A percentile compares a stretch with the other conserved stretches of the same genome.
phyloP scores from a whole-genome alignment of 1,140 invertebrate genomes.

The Drosophila saltans region DNA sequence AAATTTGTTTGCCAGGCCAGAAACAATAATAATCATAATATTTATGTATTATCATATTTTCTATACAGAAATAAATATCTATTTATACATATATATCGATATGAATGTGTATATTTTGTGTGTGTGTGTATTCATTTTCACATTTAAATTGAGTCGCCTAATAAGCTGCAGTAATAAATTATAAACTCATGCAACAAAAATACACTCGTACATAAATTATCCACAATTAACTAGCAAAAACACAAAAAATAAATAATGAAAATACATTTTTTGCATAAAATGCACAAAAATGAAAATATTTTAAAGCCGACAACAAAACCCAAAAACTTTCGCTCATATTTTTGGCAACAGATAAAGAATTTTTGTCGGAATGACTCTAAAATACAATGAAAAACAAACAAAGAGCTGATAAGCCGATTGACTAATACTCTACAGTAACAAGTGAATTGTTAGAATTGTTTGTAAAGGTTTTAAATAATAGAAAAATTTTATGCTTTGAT shows the following conservation, averaged over 20 bases:
- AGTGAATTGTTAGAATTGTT: too few species aligned
- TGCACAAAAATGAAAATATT: conserved; percentile 61
- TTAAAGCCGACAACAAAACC: conserved; percentile 41
- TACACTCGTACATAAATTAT: conserved; percentile 62
- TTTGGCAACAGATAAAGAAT: conserved; percentile 52
- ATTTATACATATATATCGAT: not conserved
- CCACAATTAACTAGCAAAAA: conserved; percentile 70
- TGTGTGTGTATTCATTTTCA: conserved; percentile 52
- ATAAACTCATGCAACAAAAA: conserved; percentile 66
- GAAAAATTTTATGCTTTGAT: too few species aligned
- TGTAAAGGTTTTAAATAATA: too few species aligned
- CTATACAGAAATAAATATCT: too few species aligned
- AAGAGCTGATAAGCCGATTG: too few species aligned
- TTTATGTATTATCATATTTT: conserved; percentile 47
- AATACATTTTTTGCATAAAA: conserved; percentile 59
- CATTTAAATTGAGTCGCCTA: conserved; percentile 75
- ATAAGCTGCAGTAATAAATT: conserved; percentile 81
- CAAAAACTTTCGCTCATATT: conserved; percentile 42
- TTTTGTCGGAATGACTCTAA: conserved; percentile 30
- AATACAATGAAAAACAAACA: conserved; percentile 16
- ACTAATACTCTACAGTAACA: too few species aligned
- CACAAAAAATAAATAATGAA: not conserved
- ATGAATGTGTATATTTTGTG: not conserved
- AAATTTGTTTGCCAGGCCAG: conserved; percentile 45
- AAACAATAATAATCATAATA: conserved; percentile 59